These are phyloP conservation scores for Tetraneura akinire DNA, from an alignment of 1,140 invertebrate genomes.

Conservation along the genomic window DNA sequence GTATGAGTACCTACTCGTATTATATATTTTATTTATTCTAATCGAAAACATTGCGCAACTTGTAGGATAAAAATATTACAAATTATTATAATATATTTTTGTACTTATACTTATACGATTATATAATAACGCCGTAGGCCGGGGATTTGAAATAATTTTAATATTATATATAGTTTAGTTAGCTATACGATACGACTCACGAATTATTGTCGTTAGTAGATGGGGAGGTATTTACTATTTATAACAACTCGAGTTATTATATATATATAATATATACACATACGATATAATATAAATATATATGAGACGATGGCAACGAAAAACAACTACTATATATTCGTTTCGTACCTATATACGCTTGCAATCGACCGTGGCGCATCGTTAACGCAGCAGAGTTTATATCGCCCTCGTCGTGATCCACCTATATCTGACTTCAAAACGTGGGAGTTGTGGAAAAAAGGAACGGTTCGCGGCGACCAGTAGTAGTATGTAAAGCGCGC, in stretches of 20 bases:
- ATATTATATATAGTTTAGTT: background rate
- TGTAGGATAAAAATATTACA: too few species aligned
- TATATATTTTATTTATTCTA: too few species aligned
- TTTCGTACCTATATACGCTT: too few species aligned
- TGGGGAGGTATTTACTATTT: slow-evolving; percentile 8
- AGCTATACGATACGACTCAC: background rate
- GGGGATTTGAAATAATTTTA: too few species aligned
- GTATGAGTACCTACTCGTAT: too few species aligned
- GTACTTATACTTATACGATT: too few species aligned
- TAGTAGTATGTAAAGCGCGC: slow-evolving; percentile 4
- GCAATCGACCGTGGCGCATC: slow-evolving; percentile 35
- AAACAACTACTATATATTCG: background rate
- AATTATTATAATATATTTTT: too few species aligned
- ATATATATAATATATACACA: background rate
- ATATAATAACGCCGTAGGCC: too few species aligned
- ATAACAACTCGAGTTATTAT: background rate
- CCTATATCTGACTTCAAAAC: background rate
- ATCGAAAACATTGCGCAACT: too few species aligned
- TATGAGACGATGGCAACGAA: background rate
- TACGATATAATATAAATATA: too few species aligned
- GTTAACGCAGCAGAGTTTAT: slow-evolving; percentile 27
- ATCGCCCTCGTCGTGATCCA: background rate
- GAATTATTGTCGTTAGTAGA: background rate
- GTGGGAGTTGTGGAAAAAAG: too few species aligned
- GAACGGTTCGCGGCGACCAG: background rate